Evolutionary conservation across 2,113 vertebrate genomes (phyloP).

Genomic region (Brachionichthys hirsutus): DNA sequence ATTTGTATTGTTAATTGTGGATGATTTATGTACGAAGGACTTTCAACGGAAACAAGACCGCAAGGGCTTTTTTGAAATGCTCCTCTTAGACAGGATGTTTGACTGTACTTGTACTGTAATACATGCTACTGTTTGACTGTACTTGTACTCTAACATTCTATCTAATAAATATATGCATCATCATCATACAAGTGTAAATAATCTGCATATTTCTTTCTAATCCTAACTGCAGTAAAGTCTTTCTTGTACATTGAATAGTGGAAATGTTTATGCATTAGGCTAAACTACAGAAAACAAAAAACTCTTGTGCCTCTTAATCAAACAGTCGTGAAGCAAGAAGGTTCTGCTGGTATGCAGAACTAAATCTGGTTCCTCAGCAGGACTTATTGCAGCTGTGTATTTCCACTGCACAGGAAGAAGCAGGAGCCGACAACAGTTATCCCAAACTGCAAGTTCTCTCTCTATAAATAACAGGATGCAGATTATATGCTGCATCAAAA

Average conservation of each 20-base stretch:
- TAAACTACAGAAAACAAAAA: constrained; percentile 5
- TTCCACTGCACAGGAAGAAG: background rate
- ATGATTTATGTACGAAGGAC: too few relatives aligned
- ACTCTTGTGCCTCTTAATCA: constrained; percentile 1
- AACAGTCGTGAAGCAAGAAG: constrained; percentile 1
- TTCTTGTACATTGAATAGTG: background rate
- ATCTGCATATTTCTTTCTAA: too few relatives aligned
- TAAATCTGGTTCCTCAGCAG: constrained; percentile 10
- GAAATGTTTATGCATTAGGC: background rate
- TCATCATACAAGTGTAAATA: too few relatives aligned
- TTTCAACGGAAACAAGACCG: too few relatives aligned
- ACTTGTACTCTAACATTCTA: too few relatives aligned
- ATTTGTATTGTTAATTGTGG: too few relatives aligned
- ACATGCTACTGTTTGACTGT: too few relatives aligned
- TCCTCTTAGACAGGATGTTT: too few relatives aligned
- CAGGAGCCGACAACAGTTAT: background rate
- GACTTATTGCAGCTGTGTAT: constrained; percentile 11
- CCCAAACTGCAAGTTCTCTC: background rate
- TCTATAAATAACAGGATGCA: background rate
- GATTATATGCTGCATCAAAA: too few relatives aligned
- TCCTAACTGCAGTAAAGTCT: background rate
- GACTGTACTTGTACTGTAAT: too few relatives aligned
- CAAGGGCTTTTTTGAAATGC: too few relatives aligned
- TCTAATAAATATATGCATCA: too few relatives aligned
- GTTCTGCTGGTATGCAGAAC: constrained; percentile 28